A percentile compares a stretch with the other conserved stretches of the same genome.
These are phyloP conservation scores for Procambarus clarkii DNA, from an alignment of 1,140 invertebrate genomes.

Conservation along the genomic window DNA sequence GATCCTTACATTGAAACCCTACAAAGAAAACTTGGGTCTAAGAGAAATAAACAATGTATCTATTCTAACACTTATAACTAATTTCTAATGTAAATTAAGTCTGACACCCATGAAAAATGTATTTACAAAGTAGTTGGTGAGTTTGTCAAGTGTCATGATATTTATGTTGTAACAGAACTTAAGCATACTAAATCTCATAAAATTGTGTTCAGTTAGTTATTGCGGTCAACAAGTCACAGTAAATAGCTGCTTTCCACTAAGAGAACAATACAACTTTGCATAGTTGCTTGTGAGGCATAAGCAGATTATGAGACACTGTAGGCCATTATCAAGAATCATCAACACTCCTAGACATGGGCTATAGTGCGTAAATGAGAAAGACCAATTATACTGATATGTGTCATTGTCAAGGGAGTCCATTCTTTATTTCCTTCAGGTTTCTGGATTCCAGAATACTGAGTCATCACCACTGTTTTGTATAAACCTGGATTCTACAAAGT, in stretches of 20 bases:
- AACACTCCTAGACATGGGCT: not conserved
- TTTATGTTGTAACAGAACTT: not conserved
- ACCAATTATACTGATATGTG: not conserved
- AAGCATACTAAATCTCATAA: not conserved
- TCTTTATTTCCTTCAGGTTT: not conserved
- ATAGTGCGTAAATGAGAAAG: not conserved
- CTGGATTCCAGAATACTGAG: not conserved
- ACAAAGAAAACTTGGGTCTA: slow-evolving; percentile 5
- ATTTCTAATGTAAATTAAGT: slow-evolving; percentile 3
- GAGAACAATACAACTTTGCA: not conserved
- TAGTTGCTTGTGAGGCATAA: not conserved
- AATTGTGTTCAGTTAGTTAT: not conserved
- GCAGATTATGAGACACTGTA: too few relatives aligned
- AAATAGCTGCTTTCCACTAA: not conserved
- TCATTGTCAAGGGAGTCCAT: not conserved
- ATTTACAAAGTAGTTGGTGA: not conserved
- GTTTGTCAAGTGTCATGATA: not conserved
- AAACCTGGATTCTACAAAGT: too few relatives aligned
- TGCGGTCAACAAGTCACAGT: not conserved
- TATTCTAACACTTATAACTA: slow-evolving; percentile 19
- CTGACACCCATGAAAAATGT: not conserved
- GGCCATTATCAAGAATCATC: too few relatives aligned
- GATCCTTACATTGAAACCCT: not conserved
- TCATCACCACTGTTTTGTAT: too few relatives aligned
- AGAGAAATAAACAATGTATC: slow-evolving; percentile 8